These are phyloP conservation scores for Tridacna crocea DNA, from an alignment of 2,888 invertebrate genomes.

Conservation along the genomic window DNA sequence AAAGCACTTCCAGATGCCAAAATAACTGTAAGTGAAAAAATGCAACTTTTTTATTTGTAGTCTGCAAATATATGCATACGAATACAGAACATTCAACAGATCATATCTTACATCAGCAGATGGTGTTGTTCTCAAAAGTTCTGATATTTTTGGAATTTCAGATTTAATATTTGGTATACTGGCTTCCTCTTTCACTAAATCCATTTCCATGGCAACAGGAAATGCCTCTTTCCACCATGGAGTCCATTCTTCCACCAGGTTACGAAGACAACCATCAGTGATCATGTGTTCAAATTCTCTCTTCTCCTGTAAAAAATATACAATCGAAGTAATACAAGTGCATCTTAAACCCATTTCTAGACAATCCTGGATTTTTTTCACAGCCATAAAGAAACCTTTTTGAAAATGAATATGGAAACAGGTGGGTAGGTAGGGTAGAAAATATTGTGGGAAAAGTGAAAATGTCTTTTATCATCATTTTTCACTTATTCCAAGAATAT, in stretches of 20 bases:
- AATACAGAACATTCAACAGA: slow-evolving; percentile 90
- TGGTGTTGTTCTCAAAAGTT: slow-evolving; percentile 86
- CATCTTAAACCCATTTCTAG: no score
- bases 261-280: slow-evolving; percentile 88
- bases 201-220: slow-evolving; percentile 49
- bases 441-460: background rate
- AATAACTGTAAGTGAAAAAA: no score
- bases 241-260: slow-evolving; percentile 90
- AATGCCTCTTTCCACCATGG: slow-evolving; percentile 91
- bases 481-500: no score
- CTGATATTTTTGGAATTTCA: slow-evolving; percentile 69
- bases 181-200: background rate
- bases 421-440: no score
- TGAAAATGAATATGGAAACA: no score
- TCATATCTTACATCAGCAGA: slow-evolving; percentile 89
- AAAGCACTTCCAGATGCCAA: no score
- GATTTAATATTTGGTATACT: slow-evolving; percentile 56
- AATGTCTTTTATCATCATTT: background rate
- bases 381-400: no score
- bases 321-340: background rate
- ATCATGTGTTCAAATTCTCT: slow-evolving; percentile 92
- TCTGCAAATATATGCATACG: slow-evolving; percentile 89
- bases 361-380: no score
- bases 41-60: no score
- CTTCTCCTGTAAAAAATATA: slow-evolving; percentile 86